Base-by-base conservation (phyloP, 2,113 vertebrate species). In the Glareola pratincola region DNA sequence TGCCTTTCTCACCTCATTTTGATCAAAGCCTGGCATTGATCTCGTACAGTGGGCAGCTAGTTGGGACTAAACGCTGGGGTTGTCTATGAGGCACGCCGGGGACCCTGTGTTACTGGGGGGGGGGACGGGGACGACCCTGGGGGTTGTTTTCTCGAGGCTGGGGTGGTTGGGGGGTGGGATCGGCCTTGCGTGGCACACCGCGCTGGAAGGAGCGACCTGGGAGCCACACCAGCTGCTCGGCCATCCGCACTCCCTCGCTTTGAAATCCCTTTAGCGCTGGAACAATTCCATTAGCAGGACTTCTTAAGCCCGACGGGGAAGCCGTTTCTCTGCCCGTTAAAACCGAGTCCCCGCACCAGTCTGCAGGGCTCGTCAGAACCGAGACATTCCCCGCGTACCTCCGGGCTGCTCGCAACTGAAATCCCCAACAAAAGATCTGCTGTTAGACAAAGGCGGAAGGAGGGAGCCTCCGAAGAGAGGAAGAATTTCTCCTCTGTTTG, bases 251-350 rank as follows among this genome's bases (percentile, higher is more conserved):
- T 56, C 68, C 30, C 95, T 92, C 82, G 17, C 90, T 96, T 78
- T 72, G 77, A 92, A 94, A 97, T 97, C 94, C 79, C 86, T 89
- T 97, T 88, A 94, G 83, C 10, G 15, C 95, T 96, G 92, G 85
- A 97, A 96, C 90, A 97, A 86, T 98, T 96, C 94, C 92, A 79
- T 97, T 96, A 96, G 86, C 59, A 6, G 92, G 75, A 72, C 93
- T 90, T 90, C 76, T 92, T 56, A 30, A 91, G 21, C 66, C 3
- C 72, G 66, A 63, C 84, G 39, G 89, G 73, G 79, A 88, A 87
- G 63, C 37, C 6, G 47, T 68, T 91, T 88, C 93, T 94, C 87
- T 50, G 60, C 76, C 4, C 4, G 76, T 83, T 88, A 67, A 79
- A 81, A 71, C 94, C 4, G 6, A 85, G 39, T 59, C 90, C 30